These are phyloP conservation scores for Paramormyrops hopkinsi DNA, from an alignment of 2,797 vertebrate genomes.

Conservation along the genomic window DNA sequence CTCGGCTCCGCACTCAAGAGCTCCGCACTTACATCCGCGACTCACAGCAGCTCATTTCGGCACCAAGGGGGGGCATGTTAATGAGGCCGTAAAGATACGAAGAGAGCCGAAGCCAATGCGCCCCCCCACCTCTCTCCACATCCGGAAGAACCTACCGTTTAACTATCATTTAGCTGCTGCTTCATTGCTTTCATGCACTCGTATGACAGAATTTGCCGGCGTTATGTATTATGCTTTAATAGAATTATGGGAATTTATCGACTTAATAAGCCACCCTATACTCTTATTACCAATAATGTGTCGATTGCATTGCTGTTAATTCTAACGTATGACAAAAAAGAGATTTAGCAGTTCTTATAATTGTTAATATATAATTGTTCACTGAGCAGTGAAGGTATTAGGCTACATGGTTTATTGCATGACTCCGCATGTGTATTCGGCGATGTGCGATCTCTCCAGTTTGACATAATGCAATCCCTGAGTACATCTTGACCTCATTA, in stretches of 20 bases:
- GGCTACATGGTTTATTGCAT: neutral
- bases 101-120: slow-evolving; percentile 41
- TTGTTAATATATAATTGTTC: neutral
- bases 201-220: neutral
- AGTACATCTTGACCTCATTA: slow-evolving; percentile 6
- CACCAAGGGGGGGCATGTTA: slow-evolving; percentile 53
- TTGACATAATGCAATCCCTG: neutral
- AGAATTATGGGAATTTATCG: neutral
- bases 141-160: neutral
- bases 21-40: slow-evolving; percentile 49
- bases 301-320: neutral
- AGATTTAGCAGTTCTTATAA: neutral
- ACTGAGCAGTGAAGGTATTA: neutral
- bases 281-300: neutral
- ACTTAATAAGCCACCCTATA: neutral
- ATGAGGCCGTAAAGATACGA: slow-evolving; percentile 51
- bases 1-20: slow-evolving; percentile 62
- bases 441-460: neutral
- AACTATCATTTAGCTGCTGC: neutral
- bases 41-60: slow-evolving; percentile 50
- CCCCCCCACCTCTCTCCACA: neutral
- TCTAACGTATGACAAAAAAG: neutral
- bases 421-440: neutral
- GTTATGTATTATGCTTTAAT: neutral
- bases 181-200: neutral